These are phyloP conservation scores for Machaerirhynchus nigripectus DNA, from an alignment of 2,113 vertebrate species.

Conservation along the genomic window DNA sequence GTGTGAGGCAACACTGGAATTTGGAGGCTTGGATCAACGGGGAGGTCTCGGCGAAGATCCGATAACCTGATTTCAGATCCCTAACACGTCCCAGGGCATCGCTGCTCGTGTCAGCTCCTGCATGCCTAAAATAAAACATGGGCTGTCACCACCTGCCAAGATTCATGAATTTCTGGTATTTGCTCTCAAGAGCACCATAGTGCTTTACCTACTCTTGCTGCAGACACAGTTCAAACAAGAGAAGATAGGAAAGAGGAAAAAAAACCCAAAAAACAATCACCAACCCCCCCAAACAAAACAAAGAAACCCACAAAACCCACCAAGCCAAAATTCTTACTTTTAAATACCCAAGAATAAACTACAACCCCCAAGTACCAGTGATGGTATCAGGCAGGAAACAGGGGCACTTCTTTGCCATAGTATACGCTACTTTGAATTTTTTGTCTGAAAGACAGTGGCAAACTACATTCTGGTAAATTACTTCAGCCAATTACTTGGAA, in stretches of 20 bases:
- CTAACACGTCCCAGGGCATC: not conserved
- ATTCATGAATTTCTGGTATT: not conserved
- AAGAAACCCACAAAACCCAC: not conserved
- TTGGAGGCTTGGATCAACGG: not conserved
- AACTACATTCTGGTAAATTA: not conserved
- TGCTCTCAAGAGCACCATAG: not conserved
- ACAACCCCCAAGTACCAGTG: not conserved
- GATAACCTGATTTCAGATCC: not conserved
- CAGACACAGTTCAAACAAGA: not conserved
- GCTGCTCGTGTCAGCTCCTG: not conserved
- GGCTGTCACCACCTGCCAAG: not conserved
- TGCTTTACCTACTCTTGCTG: not conserved
- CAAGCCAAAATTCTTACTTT: not conserved
- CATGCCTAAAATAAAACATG: not conserved
- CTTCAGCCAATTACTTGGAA: not conserved
- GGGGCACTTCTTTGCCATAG: not conserved
- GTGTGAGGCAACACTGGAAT: not conserved
- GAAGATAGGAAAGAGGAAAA: not conserved
- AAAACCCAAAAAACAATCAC: not conserved
- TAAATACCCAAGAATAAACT: not conserved
- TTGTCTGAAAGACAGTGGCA: not conserved
- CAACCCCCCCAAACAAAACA: not conserved
- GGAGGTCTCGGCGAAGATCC: not conserved
- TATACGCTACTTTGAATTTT: not conserved
- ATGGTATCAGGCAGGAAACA: not conserved